Evolutionary conservation across 1,140 invertebrate genomes (phyloP).

Genomic region (Pseudomyrmex cubaensis): DNA sequence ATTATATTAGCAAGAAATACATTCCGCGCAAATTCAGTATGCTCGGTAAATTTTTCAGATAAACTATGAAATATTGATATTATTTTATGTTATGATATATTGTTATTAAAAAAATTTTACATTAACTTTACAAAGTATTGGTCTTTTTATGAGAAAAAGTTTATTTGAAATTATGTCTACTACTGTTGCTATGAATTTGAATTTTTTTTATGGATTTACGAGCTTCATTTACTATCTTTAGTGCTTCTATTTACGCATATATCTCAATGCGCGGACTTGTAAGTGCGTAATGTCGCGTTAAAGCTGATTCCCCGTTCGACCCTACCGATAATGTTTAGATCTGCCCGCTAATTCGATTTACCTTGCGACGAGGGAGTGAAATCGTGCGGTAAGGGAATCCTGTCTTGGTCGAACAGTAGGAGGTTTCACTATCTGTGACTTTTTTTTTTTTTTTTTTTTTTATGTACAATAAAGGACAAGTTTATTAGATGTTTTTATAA

Average conservation of each 20-base stretch:
- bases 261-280: neutral
- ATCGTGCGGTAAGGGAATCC: constrained; percentile 52
- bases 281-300: constrained; percentile 17
- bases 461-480: constrained; percentile 12
- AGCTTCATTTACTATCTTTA: neutral
- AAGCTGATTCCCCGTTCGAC: constrained; percentile 61
- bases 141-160: neutral
- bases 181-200: neutral
- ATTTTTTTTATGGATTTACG: neutral
- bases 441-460: constrained; percentile 32
- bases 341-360: constrained; percentile 70
- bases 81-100: neutral
- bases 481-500: no score
- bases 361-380: constrained; percentile 53
- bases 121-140: no score
- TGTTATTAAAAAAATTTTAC: neutral
- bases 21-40: neutral
- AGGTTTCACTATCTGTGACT: constrained; percentile 62
- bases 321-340: constrained; percentile 45
- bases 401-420: constrained; percentile 65
- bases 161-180: neutral
- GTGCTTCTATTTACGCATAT: neutral
- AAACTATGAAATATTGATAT: neutral
- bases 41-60: constrained; percentile 12
- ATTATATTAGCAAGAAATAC: constrained; percentile 41